phyloP scores from a whole-genome alignment of 2,113 vertebrate genomes.

The Elephas maximus region DNA sequence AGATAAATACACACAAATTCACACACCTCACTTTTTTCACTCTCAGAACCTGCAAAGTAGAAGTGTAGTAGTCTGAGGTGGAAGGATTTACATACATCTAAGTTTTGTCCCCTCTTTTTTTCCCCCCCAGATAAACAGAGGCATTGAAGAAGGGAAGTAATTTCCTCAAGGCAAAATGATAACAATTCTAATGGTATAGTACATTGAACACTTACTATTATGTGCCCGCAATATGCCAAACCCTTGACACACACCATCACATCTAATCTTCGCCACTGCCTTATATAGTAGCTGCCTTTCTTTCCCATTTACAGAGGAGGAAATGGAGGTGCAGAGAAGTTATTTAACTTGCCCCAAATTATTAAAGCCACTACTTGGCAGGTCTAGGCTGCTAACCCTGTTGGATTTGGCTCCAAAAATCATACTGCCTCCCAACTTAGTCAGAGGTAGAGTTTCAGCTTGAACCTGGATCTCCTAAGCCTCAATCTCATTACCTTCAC shows the following conservation, averaged over 20 bases:
- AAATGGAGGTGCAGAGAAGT: background rate
- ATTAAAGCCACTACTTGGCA: background rate
- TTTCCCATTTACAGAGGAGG: background rate
- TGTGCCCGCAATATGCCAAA: background rate
- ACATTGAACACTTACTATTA: background rate
- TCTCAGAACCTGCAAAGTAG: background rate
- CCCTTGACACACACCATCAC: background rate
- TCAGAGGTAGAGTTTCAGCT: background rate
- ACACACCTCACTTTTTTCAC: background rate
- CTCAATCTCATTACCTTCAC: background rate
- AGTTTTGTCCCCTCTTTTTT: background rate
- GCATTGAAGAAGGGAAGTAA: background rate
- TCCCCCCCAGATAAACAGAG: background rate
- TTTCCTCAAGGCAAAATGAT: background rate
- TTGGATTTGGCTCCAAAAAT: background rate
- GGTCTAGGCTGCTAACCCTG: background rate
- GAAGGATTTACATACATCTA: background rate
- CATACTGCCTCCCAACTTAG: background rate
- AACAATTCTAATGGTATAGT: background rate
- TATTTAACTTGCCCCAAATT: background rate
- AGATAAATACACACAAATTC: background rate
- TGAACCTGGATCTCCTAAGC: background rate
- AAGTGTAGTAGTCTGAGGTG: background rate
- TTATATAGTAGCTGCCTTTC: rapidly evolving
- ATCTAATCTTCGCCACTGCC: background rate